phyloP scores from a whole-genome alignment of 2,797 vertebrate species.

The Gallirallus australis region DNA sequence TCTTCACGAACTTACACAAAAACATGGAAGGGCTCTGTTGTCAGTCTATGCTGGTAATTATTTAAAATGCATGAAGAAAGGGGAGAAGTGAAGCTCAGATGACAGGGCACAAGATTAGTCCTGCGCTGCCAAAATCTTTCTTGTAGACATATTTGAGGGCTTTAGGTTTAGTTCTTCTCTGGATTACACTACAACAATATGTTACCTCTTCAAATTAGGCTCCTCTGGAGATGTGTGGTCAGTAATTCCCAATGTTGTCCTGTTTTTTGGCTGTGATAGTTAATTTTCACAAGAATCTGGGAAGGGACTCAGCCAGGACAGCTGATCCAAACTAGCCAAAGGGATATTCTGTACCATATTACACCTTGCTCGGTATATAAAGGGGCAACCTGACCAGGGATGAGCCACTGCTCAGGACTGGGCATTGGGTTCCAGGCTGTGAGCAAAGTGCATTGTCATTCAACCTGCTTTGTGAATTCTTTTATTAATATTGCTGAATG shows the following conservation, averaged over 20 bases:
- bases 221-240: constrained; percentile 17
- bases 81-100: neutral
- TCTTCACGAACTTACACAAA: neutral
- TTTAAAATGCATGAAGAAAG: neutral
- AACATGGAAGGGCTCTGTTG: neutral
- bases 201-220: neutral
- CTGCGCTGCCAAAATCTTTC: neutral
- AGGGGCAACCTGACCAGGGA: too few relatives aligned
- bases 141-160: neutral
- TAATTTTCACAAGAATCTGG: too few relatives aligned
- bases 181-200: neutral
- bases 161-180: neutral
- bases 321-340: too few relatives aligned
- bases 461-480: too few relatives aligned
- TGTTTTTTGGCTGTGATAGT: too few relatives aligned
- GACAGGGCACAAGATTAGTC: neutral
- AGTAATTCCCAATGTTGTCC: constrained; percentile 26
- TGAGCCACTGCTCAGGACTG: too few relatives aligned
- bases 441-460: too few relatives aligned
- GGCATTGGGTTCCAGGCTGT: too few relatives aligned
- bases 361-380: too few relatives aligned
- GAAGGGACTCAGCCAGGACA: too few relatives aligned
- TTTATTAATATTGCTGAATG: too few relatives aligned
- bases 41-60: neutral
- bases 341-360: too few relatives aligned